phyloP scores from a whole-genome alignment of 2,113 vertebrate genomes.

The Oostethus manadensis region DNA sequence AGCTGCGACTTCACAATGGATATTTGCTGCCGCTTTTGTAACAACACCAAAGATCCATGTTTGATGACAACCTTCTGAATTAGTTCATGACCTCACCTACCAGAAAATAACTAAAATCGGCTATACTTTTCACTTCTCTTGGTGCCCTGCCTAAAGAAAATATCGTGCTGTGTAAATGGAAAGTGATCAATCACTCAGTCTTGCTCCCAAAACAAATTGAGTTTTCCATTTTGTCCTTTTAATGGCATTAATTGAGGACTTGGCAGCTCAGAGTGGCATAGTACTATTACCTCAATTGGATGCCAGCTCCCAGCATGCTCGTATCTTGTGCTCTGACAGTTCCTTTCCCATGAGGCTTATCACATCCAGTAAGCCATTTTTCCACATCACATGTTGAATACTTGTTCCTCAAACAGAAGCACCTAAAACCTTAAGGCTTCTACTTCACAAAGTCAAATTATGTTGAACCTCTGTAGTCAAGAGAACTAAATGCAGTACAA shows the following conservation, averaged over 20 bases:
- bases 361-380: not conserved
- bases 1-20: not conserved
- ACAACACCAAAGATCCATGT: not conserved
- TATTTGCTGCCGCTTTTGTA: not conserved
- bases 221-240: not conserved
- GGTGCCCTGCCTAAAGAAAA: not conserved
- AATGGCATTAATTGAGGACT: not conserved
- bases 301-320: not conserved
- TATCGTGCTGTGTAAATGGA: not conserved
- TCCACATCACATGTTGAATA: not conserved
- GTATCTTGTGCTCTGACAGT: not conserved
- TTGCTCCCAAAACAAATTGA: not conserved
- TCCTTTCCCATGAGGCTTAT: not conserved
- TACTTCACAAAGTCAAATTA: not conserved
- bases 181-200: not conserved
- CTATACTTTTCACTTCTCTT: not conserved
- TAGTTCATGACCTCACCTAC: not conserved
- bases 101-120: not conserved
- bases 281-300: not conserved
- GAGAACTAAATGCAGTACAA: too few relatives aligned
- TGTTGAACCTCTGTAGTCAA: too few relatives aligned
- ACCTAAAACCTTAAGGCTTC: not conserved
- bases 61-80: not conserved
- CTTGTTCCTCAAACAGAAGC: not conserved
- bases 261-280: not conserved